These are phyloP conservation scores for Oncopodura yosiiana DNA, from an alignment of 1,140 invertebrate species.

Conservation along the genomic window DNA sequence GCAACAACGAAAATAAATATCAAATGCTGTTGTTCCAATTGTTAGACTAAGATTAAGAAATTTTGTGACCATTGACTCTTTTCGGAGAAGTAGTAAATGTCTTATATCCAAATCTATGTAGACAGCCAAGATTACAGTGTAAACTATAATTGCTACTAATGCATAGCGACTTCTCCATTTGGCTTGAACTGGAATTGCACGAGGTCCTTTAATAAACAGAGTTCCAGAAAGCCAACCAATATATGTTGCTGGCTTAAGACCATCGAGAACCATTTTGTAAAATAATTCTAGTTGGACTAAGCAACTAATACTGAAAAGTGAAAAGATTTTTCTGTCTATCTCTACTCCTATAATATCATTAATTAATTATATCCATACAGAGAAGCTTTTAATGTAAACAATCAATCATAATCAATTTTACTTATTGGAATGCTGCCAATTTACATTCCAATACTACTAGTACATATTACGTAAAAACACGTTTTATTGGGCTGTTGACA, in stretches of 20 bases:
- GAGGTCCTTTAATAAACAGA: slow-evolving; percentile 8
- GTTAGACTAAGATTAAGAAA: slow-evolving; percentile 17
- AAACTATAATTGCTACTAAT: background rate
- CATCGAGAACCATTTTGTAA: slow-evolving; percentile 16
- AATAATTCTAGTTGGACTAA: background rate
- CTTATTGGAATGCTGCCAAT: too few species aligned
- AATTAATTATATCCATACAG: too few species aligned
- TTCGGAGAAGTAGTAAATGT: background rate
- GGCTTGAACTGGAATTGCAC: background rate
- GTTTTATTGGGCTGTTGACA: too few species aligned
- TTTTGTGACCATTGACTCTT: slow-evolving; percentile 8
- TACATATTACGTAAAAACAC: too few species aligned
- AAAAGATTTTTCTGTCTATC: too few species aligned
- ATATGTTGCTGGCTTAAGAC: background rate
- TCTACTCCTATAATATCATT: too few species aligned
- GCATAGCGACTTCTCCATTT: slow-evolving; percentile 1
- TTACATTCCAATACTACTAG: too few species aligned
- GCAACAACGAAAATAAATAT: slow-evolving; percentile 4
- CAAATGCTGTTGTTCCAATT: slow-evolving; percentile 12
- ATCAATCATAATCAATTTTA: too few species aligned
- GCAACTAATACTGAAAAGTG: too few species aligned
- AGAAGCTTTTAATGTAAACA: too few species aligned
- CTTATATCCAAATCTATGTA: slow-evolving; percentile 10
- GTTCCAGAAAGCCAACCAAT: slow-evolving; percentile 20
- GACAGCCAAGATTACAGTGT: background rate